Base-by-base conservation (phyloP, 2,888 invertebrate species). In the Entomobrya proxima region DNA sequence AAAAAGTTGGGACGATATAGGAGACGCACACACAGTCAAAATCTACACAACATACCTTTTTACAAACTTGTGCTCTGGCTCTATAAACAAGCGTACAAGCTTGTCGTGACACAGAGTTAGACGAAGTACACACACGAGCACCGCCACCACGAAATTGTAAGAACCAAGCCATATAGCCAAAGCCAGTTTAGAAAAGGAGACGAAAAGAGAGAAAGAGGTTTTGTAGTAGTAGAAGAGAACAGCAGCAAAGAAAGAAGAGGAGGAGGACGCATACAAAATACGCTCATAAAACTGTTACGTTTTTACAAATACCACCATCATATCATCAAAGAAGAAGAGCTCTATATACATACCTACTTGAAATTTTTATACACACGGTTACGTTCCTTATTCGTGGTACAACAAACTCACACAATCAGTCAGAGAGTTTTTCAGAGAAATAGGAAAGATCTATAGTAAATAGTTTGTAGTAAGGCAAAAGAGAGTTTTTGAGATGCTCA, bases 71-170 rank as follows among this genome's bases (percentile, higher is more conserved):
- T n/a, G n/a, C n/a, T n/a, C n/a, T n/a, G n/a, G n/a, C n/a, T n/a
- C 79, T 21, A 40, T 27, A 79, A 47, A 50, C 69, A 55, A 81
- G 64, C 1, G 81, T 55, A 72, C 72, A 74, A 81, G 64, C 64
- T 64, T 64, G 74, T 74, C 80, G 69, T 79, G 80, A 69, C 52
- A 64, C 47, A 37, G 37, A 67, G 69, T 50, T 35, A 74, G 50
- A 64, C 15, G 64, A 75, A 64, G 75, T 52, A 82, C 82, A 82
- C 74, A 75, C 75, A 82, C 82, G 82, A 82, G 82, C 82, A 64
- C n/a, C 7, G 52, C 30, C 13, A 61, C n/a, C 40, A n/a, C 11
- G 32, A 37, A 44, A 47, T 69, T 55, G 55, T 64, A 61, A 61
- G 61, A 61, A 30, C n/a, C n/a, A n/a, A n/a, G n/a, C n/a, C n/a